Evolutionary conservation across 2,113 vertebrate genomes (phyloP).

Genomic region (Theropithecus gelada): DNA sequence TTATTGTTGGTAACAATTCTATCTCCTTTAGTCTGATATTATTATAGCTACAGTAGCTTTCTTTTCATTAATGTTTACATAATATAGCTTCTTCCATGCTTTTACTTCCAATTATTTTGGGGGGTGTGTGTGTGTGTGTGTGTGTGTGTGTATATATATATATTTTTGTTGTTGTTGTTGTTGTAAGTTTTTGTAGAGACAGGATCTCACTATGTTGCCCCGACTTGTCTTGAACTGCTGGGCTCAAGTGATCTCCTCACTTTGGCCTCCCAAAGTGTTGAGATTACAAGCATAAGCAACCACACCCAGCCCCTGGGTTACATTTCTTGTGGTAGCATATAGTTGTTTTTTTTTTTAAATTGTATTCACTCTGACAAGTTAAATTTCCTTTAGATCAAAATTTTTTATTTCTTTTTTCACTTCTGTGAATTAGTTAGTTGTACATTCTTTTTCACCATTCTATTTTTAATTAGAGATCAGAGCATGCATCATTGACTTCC

Average conservation of each 20-base stretch:
- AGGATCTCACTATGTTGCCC: no score
- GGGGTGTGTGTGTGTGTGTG: fast-evolving
- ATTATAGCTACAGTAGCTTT: background rate
- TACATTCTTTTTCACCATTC: background rate
- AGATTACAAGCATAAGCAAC: no score
- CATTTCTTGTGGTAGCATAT: background rate
- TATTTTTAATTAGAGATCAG: background rate
- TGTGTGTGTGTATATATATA: fast-evolving
- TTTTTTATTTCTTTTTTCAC: background rate
- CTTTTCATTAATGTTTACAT: background rate
- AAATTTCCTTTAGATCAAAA: background rate
- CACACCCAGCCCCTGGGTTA: background rate
- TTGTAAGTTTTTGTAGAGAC: no score
- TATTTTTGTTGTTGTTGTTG: no score
- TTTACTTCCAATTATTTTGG: background rate
- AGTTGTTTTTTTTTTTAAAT: background rate
- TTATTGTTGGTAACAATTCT: background rate
- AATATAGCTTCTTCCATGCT: background rate
- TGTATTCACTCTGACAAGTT: background rate
- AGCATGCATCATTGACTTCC: background rate
- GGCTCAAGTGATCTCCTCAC: no score
- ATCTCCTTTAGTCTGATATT: background rate
- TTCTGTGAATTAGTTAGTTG: background rate
- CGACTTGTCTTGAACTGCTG: no score
- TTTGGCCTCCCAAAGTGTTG: no score